Percentiles rank a stretch among this genome's conserved stretches.
Conservation (phyloP, 2,888 invertebrate species). For the Autographa gamma region DNA sequence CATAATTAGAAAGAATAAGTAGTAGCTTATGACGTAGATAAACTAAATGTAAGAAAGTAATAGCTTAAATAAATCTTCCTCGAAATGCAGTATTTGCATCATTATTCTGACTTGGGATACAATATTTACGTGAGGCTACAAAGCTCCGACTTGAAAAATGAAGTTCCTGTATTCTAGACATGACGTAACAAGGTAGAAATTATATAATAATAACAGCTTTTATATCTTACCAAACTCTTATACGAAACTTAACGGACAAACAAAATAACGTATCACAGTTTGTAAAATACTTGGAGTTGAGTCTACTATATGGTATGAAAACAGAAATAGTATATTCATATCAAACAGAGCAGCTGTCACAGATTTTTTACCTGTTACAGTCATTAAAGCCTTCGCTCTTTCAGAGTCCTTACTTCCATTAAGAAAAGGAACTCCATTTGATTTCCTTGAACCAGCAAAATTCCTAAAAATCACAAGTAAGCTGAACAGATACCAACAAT, state of each 20-base stretch:
- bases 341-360: not conserved
- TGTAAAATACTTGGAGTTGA: too few species aligned
- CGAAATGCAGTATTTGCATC: constrained; percentile 16
- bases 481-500: constrained; percentile 11
- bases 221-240: not conserved
- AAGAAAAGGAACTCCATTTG: not conserved
- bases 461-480: not conserved
- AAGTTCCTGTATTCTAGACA: constrained; percentile 18
- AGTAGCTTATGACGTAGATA: not conserved
- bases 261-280: too few species aligned
- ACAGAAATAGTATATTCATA: not conserved
- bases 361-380: too few species aligned
- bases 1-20: not conserved
- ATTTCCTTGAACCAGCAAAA: not conserved
- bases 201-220: constrained; percentile 13
- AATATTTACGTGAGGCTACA: not conserved
- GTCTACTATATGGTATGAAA: not conserved
- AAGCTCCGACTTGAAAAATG: constrained; percentile 5
- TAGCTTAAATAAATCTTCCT: constrained; percentile 8
- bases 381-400: too few species aligned
- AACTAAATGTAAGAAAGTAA: not conserved
- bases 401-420: not conserved
- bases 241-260: not conserved
- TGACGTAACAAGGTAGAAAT: not conserved
- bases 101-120: not conserved